These are phyloP conservation scores for Anthrax anthrax DNA, from an alignment of 2,888 invertebrate genomes.

Conservation along the genomic window DNA sequence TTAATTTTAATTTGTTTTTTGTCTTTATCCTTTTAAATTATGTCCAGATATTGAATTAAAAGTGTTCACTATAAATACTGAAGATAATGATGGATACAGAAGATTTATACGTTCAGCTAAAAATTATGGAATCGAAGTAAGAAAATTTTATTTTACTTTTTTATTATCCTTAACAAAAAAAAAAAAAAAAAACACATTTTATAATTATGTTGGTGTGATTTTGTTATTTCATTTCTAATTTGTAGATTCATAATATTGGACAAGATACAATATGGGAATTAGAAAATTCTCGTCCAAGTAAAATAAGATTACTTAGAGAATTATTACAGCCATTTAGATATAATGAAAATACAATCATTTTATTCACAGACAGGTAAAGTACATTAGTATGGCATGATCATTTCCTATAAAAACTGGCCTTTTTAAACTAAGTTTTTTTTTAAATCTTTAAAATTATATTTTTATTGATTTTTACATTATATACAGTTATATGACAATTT, in stretches of 20 bases:
- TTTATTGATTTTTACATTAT: too few species aligned
- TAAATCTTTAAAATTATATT: too few species aligned
- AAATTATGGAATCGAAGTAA: constrained; percentile 49
- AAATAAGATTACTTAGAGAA: too few species aligned
- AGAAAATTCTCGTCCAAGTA: too few species aligned
- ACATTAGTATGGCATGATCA: too few species aligned
- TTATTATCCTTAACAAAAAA: too few species aligned
- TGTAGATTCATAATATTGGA: constrained; percentile 54
- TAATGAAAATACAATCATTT: constrained; percentile 48
- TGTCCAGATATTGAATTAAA: constrained; percentile 20
- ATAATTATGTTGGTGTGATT: neutral
- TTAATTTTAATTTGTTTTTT: too few species aligned
- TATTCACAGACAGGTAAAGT: constrained; percentile 77
- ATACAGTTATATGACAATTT: constrained; percentile 72
- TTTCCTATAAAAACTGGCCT: too few species aligned
- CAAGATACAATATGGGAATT: constrained; percentile 69
- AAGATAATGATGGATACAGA: constrained; percentile 81
- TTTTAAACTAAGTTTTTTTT: too few species aligned
- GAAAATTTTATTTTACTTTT: too few species aligned
- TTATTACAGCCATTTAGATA: constrained; percentile 46
- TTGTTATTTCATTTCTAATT: neutral
- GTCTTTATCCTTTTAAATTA: too few species aligned
- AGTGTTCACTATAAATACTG: constrained; percentile 81
- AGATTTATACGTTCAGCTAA: constrained; percentile 67
- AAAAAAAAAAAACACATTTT: neutral